Conservation (phyloP, 2,888 invertebrate species). For the Xanthorhoe spadicearia region DNA sequence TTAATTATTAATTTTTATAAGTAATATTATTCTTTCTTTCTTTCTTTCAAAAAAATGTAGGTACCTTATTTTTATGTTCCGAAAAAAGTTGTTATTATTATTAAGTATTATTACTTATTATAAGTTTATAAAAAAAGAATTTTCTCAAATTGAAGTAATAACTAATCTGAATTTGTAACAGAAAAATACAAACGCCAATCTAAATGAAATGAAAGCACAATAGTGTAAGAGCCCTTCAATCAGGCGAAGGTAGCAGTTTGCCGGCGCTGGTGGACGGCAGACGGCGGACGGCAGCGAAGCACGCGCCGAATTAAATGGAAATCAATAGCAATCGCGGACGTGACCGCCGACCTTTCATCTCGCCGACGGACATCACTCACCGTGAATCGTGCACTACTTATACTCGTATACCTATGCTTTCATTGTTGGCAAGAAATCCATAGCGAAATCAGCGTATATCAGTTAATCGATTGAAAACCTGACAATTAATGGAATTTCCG, state of each 20-base stretch:
- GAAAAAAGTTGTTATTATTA: no score
- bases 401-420: no score
- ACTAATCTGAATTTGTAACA: not conserved
- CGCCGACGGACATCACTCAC: constrained; percentile 55
- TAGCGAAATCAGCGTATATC: no score
- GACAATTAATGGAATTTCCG: not conserved
- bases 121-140: not conserved
- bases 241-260: constrained; percentile 68
- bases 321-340: constrained; percentile 79
- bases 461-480: not conserved
- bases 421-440: constrained; percentile 22
- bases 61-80: no score
- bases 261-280: constrained; percentile 59
- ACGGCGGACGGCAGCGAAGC: constrained; percentile 62
- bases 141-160: not conserved
- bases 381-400: not conserved
- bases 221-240: constrained; percentile 64
- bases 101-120: not conserved
- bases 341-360: constrained; percentile 71
- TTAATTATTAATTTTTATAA: not conserved
- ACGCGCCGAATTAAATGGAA: constrained; percentile 83
- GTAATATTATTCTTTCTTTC: no score
- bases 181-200: constrained; percentile 15
- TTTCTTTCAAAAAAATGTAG: no score
- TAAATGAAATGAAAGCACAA: constrained; percentile 40